Percentiles rank a stretch among this genome's conserved stretches.
Evolutionary conservation across 1,140 invertebrate species (phyloP).

Genomic region (Paramacrobiotus metropolitanus): DNA sequence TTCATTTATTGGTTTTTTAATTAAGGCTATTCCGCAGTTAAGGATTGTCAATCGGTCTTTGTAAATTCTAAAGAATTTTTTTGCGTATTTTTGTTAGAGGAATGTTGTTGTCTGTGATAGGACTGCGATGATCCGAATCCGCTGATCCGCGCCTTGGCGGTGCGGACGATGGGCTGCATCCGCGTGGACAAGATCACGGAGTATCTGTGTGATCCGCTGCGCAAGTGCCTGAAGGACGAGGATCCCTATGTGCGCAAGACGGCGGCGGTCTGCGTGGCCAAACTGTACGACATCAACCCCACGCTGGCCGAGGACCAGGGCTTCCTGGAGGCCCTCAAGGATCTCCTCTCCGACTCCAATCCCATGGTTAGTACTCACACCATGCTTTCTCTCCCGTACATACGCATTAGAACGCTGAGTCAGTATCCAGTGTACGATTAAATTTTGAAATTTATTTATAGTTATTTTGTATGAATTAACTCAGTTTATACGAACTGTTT

Average conservation of each 20-base stretch:
- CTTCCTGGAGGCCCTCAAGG: conserved; percentile 86
- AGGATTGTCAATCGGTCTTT: too few relatives aligned
- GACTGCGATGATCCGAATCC: conserved; percentile 99
- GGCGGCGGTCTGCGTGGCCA: conserved; percentile 95
- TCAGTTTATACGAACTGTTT: too few relatives aligned
- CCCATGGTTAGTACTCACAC: conserved; percentile 55
- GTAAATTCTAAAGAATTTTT: too few relatives aligned
- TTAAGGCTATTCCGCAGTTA: too few relatives aligned
- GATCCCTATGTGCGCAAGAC: conserved; percentile 99
- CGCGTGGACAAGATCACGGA: conserved; percentile 99
- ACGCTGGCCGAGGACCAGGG: conserved; percentile 93
- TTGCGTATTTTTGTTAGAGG: too few relatives aligned
- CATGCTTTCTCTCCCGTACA: too few relatives aligned
- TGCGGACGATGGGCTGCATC: conserved; percentile 99
- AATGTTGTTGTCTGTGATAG: too few relatives aligned
- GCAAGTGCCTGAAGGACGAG: conserved; percentile 96
- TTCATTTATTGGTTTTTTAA: too few relatives aligned
- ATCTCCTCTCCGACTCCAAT: conserved; percentile 92
- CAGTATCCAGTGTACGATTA: too few relatives aligned
- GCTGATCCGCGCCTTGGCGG: conserved; percentile 86
- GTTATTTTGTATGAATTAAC: neutral
- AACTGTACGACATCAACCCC: conserved; percentile 94
- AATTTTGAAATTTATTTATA: too few relatives aligned
- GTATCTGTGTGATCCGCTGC: conserved; percentile 90
- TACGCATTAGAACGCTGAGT: too few relatives aligned